phyloP scores from a whole-genome alignment of 23 tunicate genomes.

The Aplidium turbinatum region DNA sequence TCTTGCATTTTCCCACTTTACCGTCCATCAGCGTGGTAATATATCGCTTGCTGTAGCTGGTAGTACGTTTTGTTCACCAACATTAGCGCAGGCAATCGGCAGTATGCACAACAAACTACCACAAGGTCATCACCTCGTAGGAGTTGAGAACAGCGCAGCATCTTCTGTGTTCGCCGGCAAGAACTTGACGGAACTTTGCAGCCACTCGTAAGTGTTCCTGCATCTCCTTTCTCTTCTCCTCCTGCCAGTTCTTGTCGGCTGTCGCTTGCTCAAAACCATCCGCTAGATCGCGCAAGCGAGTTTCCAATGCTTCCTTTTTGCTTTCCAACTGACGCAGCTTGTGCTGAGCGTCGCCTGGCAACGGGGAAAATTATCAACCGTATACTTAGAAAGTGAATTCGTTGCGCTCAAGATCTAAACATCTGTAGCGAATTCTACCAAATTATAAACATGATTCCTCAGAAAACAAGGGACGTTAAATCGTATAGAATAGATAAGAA shows the following conservation, averaged over 20 bases:
- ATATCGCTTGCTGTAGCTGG: too few species aligned
- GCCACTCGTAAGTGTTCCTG: constrained; percentile 74
- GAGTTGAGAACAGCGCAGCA: constrained; percentile 68
- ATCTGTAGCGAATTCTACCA: too few species aligned
- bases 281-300: constrained; percentile 80
- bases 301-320: constrained; percentile 84
- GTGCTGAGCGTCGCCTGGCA: constrained; percentile 83
- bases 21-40: too few species aligned
- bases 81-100: too few species aligned
- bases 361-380: background rate
- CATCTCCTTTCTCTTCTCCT: constrained; percentile 80
- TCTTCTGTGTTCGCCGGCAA: constrained; percentile 69
- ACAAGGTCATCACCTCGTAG: constrained; percentile 49
- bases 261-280: constrained; percentile 94
- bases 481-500: too few species aligned
- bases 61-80: too few species aligned
- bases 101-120: too few species aligned
- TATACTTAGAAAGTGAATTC: too few species aligned
- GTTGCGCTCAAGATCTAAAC: too few species aligned
- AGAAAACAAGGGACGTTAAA: too few species aligned
- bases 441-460: too few species aligned
- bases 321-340: constrained; percentile 80
- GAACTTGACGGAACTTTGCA: constrained; percentile 68
- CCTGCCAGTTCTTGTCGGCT: constrained; percentile 85
- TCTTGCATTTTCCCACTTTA: too few species aligned